Evolutionary conservation across 1,140 invertebrate genomes (phyloP).

Genomic region (Drosophila ironensis): DNA sequence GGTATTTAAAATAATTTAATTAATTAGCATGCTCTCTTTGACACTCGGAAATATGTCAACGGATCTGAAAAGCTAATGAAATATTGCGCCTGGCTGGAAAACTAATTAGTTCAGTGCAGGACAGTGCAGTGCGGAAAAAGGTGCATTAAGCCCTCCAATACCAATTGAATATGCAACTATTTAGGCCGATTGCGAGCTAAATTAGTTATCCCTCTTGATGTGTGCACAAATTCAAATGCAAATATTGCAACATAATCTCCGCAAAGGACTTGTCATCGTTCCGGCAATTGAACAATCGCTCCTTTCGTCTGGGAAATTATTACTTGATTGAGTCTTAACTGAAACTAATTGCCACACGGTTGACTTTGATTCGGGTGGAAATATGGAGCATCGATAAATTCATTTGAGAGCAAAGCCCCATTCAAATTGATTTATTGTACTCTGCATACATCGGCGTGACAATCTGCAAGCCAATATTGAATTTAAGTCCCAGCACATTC

Average conservation of each 20-base stretch:
- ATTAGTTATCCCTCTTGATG: neutral
- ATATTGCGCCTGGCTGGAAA: conserved; percentile 3
- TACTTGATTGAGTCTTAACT: conserved; percentile 28
- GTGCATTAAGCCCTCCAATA: too few relatives aligned
- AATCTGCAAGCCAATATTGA: conserved; percentile 21
- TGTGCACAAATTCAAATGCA: neutral
- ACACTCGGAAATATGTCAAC: conserved; percentile 27
- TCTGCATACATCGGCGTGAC: neutral
- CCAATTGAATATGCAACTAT: neutral
- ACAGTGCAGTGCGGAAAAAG: neutral
- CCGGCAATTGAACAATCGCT: too few relatives aligned
- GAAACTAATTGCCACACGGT: conserved; percentile 23
- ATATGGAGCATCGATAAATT: conserved; percentile 27
- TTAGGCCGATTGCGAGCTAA: neutral
- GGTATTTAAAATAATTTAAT: conserved; percentile 43
- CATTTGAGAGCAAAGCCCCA: neutral
- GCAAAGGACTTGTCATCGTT: too few relatives aligned
- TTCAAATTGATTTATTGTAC: conserved; percentile 30
- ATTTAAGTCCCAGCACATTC: conserved; percentile 19
- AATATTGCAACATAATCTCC: neutral
- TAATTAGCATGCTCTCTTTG: conserved; percentile 16
- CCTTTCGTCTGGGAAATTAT: conserved; percentile 18
- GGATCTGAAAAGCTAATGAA: conserved; percentile 32
- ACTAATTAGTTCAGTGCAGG: conserved; percentile 17
- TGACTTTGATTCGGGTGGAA: conserved; percentile 14